Percentiles rank a stretch among this genome's conserved stretches.
phyloP scores from a whole-genome alignment of 2,797 vertebrate species.

The Carduelis carduelis region DNA sequence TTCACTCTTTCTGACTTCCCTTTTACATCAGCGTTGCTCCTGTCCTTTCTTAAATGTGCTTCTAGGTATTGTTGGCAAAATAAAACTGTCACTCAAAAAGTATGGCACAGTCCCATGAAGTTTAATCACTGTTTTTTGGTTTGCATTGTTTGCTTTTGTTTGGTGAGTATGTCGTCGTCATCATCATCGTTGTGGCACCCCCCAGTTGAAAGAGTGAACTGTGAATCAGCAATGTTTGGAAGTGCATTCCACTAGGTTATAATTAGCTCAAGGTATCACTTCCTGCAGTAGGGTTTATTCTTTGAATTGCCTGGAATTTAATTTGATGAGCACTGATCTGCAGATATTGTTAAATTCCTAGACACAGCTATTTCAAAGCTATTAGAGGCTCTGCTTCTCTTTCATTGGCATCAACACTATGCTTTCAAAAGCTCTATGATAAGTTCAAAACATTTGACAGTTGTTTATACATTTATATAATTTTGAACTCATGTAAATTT shows the following conservation, averaged over 20 bases:
- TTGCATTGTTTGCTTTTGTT: rapidly evolving
- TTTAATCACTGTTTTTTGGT: neutral
- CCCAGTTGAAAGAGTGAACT: neutral
- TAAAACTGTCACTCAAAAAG: neutral
- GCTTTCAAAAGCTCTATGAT: neutral
- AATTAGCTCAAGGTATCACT: neutral
- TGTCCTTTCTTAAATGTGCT: neutral
- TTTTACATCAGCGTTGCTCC: neutral
- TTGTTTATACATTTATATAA: neutral
- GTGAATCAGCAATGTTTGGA: neutral
- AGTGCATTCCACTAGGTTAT: neutral
- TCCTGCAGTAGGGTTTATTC: neutral
- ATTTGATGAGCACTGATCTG: neutral
- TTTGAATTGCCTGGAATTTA: neutral
- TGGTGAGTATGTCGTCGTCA: rapidly evolving
- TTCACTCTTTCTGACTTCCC: neutral
- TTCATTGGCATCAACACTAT: neutral
- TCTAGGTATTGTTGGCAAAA: neutral
- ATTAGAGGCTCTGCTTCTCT: neutral
- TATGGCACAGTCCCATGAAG: neutral
- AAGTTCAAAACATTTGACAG: neutral
- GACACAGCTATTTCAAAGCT: neutral
- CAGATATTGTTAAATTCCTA: neutral
- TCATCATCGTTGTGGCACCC: rapidly evolving
- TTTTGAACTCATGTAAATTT: conserved; percentile 1